Conservation (phyloP, 2,888 invertebrate genomes). For the Pammene fasciana region DNA sequence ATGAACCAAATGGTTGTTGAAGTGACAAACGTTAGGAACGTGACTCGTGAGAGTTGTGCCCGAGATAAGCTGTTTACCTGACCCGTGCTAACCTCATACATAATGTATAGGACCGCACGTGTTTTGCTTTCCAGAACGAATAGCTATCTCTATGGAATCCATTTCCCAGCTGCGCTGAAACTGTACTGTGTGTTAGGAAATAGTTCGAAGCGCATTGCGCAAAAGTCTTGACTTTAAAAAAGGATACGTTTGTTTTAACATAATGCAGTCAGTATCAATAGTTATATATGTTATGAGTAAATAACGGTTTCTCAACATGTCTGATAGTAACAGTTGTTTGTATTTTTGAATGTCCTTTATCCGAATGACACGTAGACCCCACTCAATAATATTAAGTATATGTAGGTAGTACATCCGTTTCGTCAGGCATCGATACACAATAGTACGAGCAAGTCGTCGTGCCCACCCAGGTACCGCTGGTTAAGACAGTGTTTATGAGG, state of each 20-base stretch:
- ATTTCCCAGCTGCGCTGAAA: not conserved
- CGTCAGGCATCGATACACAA: too few relatives aligned
- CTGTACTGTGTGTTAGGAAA: constrained; percentile 14
- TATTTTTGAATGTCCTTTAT: too few relatives aligned
- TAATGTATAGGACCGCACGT: constrained; percentile 11
- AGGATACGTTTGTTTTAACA: not conserved
- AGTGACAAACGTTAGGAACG: not conserved
- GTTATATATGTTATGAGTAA: too few relatives aligned
- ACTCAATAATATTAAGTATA: too few relatives aligned
- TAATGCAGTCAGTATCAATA: not conserved
- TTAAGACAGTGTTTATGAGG: too few relatives aligned
- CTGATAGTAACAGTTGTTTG: not conserved
- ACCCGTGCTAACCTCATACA: constrained; percentile 15
- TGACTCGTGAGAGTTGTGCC: not conserved
- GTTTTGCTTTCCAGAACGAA: constrained; percentile 9
- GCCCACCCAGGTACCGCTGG: too few relatives aligned
- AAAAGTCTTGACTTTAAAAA: not conserved
- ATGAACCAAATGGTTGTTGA: not conserved
- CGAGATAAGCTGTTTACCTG: constrained; percentile 12
- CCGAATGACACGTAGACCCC: too few relatives aligned
- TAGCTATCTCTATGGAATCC: not conserved
- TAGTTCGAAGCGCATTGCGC: constrained; percentile 12
- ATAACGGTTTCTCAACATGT: not conserved
- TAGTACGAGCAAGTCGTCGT: too few relatives aligned
- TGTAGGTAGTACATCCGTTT: too few relatives aligned